phyloP scores from a whole-genome alignment of 2,888 invertebrate species.

The Drosophila parthenogenetica region DNA sequence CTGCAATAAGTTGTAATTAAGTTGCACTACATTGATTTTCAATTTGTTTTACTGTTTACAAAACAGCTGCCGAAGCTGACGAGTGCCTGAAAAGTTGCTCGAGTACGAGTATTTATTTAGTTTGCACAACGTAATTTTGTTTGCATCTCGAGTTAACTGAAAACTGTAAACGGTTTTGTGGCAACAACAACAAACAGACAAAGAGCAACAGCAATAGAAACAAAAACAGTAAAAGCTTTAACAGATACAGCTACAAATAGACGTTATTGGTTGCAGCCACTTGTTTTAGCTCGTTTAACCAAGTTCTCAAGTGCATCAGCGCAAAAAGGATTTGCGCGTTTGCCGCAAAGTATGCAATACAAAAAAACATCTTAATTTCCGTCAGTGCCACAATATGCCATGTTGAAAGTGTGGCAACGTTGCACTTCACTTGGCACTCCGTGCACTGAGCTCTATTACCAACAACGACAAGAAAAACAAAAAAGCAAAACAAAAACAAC shows the following conservation, averaged over 20 bases:
- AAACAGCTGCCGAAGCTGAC: constrained; percentile 14
- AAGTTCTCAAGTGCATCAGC: constrained; percentile 55
- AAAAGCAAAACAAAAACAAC: too few relatives aligned
- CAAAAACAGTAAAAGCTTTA: not conserved
- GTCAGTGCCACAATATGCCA: constrained; percentile 27
- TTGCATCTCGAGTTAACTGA: constrained; percentile 50
- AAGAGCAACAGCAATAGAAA: constrained; percentile 3
- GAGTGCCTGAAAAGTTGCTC: constrained; percentile 35
- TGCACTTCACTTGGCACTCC: constrained; percentile 2
- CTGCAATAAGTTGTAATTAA: constrained; percentile 65
- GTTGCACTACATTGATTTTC: constrained; percentile 69
- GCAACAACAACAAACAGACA: constrained; percentile 41
- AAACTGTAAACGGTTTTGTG: constrained; percentile 55
- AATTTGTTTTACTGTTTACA: constrained; percentile 47
- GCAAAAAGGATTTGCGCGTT: constrained; percentile 33
- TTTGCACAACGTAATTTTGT: constrained; percentile 60
- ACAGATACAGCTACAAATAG: constrained; percentile 22
- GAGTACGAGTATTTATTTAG: constrained; percentile 62
- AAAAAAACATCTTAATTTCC: constrained; percentile 54
- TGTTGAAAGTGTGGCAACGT: constrained; percentile 28
- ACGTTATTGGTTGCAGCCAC: constrained; percentile 45
- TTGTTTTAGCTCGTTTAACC: constrained; percentile 54
- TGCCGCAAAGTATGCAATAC: constrained; percentile 51
- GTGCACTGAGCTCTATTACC: not conserved
- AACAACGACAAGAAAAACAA: not conserved